Evolutionary conservation across 2,888 invertebrate genomes (phyloP), one percentile per base, ranked within the genome.

Genomic region (Alloplasta piceator): DNA sequence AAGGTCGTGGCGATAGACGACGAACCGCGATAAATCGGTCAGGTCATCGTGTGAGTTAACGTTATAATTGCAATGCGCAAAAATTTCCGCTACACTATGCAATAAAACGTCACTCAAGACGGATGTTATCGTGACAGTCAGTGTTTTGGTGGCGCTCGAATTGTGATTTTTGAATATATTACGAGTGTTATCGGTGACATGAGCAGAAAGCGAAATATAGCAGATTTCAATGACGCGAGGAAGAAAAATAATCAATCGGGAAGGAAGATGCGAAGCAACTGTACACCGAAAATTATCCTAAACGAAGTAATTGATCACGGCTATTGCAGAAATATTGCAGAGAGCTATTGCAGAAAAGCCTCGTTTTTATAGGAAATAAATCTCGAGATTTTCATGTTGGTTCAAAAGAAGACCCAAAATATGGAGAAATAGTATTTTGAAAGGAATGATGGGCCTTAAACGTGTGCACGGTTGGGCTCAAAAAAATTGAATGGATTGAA

Each of bases 1-100:
- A 67, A 76, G 68, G 76, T 79, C 68, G 55, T n/a, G 36, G 52
- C 16, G 75, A 76, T 72, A 79, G 72, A 26, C 48, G 61, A 64
- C 50, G 14, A 60, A 4, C 41, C 12, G 56, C 36, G 79, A 76
- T 76, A 82, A 79, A 41, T 70, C n/a, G 61, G 14, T 55, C 67
- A 39, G 67, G 41, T 58, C 61, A 56, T 63, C 12, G 38, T 60
- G 46, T 36, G 38, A 67, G 38, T 16, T 26, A 12, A 56, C 43
- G 60, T 43, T 70, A 73, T 26, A 26, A 26, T 67, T 77, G 77
- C 58, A 73, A 68, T 73, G 63, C 58, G 64, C 71, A 68, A 55
- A 68, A 80, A 41, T 41, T 38, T 77, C 10, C 43, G 43, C 6
- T 58, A 52, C 41, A 77, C 64, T 50, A 50, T 58, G 67, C 72